Evolutionary conservation across 1,140 invertebrate species (phyloP), one percentile per base, ranked within the genome.

Genomic region (Leptonema lineaticorne): DNA sequence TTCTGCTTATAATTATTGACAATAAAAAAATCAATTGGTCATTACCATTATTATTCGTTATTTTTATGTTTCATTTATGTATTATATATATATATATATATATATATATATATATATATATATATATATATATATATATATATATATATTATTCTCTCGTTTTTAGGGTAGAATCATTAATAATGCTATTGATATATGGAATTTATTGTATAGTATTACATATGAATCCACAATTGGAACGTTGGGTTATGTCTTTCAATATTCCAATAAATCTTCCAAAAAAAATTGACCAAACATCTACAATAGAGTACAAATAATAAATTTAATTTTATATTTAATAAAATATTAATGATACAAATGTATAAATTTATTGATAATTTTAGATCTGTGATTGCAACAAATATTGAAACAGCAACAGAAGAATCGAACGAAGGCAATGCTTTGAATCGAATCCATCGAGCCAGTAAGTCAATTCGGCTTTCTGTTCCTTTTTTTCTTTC

Each of bases 11-110:
- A 45, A 90, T 91, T 20, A 95, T 96, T 68, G 88, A 84, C 71
- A 92, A 96, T 76, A 90, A 93, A 75, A 86, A 85, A 30, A 92
- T 96, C 46, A 90, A 91, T 63, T 96, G 94, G 92, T 83, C 27
- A 76, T 74, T 28, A 3, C n/a, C 22, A 1, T 26, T 18, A 24
- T 18, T 2, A 20, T 48, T 8, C 16, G 16, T 29, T 22, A 59
- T 7, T 63, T 6, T 5, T 33, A 33, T 33, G 5, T 11, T 6
- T 33, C 11, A 6, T 33, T 5, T 33, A 33, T 69, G 50, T 41
- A 28, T 20, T 41, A 16, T 7, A 41, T n/a, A n/a, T n/a, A n/a
- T n/a, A n/a, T n/a, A n/a, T n/a, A n/a, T n/a, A n/a, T n/a, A n/a
- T n/a, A n/a, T n/a, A n/a, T n/a, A n/a, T n/a, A n/a, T n/a, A n/a